Conservation (phyloP, 2,888 invertebrate species). For the Blastobasis adustella region DNA sequence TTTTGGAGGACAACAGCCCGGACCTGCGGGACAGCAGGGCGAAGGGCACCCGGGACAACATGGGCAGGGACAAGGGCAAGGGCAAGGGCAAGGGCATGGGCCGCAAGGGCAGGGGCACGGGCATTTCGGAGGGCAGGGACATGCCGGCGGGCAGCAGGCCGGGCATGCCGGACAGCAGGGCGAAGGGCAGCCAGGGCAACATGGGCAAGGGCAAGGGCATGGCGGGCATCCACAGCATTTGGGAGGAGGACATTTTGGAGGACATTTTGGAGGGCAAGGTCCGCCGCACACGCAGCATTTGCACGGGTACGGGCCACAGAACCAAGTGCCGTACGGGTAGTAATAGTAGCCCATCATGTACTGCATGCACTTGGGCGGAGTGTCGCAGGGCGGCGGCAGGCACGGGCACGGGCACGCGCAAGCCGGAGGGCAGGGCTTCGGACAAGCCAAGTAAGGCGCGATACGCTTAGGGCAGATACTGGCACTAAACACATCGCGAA, state of each 20-base stretch:
- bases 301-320: slow-evolving; percentile 32
- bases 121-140: background rate
- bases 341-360: slow-evolving; percentile 40
- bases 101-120: slow-evolving; percentile 17
- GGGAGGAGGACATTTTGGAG: slow-evolving; percentile 7
- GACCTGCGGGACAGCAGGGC: background rate
- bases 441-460: background rate
- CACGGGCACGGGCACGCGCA: slow-evolving; percentile 21
- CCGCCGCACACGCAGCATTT: background rate
- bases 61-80: slow-evolving; percentile 34
- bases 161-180: background rate
- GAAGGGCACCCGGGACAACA: background rate
- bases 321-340: slow-evolving; percentile 36
- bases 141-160: too few species aligned
- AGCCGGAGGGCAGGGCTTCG: slow-evolving; percentile 26
- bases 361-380: slow-evolving; percentile 29
- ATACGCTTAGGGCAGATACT: too few species aligned
- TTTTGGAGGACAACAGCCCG: too few species aligned
- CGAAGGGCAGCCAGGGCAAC: background rate
- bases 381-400: slow-evolving; percentile 20
- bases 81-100: slow-evolving; percentile 30
- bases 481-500: too few species aligned
- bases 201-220: slow-evolving; percentile 31
- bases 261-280: background rate
- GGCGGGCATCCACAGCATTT: slow-evolving; percentile 22